A percentile compares a stretch with the other conserved stretches of the same genome.
Evolutionary conservation across 2,797 vertebrate genomes (phyloP).

Genomic region (Leptatherina wallacei): DNA sequence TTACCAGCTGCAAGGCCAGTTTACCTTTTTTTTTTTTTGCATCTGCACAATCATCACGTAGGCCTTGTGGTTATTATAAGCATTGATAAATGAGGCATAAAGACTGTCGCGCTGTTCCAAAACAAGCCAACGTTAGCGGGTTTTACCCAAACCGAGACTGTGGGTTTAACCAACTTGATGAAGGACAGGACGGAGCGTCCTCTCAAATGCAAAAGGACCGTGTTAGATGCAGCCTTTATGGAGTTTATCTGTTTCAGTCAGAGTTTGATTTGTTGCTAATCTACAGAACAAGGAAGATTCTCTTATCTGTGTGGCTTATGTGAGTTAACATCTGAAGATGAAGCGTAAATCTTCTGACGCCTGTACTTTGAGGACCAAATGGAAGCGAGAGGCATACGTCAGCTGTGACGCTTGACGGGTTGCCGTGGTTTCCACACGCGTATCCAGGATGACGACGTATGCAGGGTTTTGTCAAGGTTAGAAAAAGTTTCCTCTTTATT

Average conservation of each 20-base stretch:
- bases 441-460: neutral
- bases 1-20: neutral
- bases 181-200: slow-evolving; percentile 23
- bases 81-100: slow-evolving; percentile 35
- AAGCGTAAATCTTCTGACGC: neutral
- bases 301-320: neutral
- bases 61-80: slow-evolving; percentile 47
- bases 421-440: neutral
- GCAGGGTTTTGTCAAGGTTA: too few species aligned
- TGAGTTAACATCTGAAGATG: neutral
- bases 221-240: slow-evolving; percentile 1
- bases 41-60: slow-evolving; percentile 35
- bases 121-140: slow-evolving; percentile 33
- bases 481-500: too few species aligned
- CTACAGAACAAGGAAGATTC: neutral
- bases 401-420: neutral
- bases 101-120: slow-evolving; percentile 34
- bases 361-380: neutral
- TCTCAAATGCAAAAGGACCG: neutral
- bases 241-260: neutral
- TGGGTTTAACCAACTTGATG: neutral
- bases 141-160: neutral
- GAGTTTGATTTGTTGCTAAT: neutral
- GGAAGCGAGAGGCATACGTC: too few species aligned
- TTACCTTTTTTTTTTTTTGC: slow-evolving; percentile 45